A percentile compares a stretch with the other conserved stretches of the same genome.
These are phyloP conservation scores for Pheosia tremula DNA, from an alignment of 2,888 invertebrate genomes.

Conservation along the genomic window DNA sequence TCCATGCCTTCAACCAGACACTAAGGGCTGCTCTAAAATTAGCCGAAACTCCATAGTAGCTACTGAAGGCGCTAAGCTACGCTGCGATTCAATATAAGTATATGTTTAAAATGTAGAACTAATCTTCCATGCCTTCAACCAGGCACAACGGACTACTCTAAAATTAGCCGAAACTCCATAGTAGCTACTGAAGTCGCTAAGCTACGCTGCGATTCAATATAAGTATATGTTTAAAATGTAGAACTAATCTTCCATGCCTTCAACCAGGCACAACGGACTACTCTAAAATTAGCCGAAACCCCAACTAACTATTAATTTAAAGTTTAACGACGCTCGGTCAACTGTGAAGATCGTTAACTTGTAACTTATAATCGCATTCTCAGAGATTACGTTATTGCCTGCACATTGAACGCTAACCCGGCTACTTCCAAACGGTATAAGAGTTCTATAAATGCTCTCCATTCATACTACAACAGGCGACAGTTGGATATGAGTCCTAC, in stretches of 20 bases:
- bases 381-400: neutral
- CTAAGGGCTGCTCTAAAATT: too few species aligned
- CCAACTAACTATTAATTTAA: conserved; percentile 1
- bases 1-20: too few species aligned
- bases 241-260: neutral
- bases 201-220: too few species aligned
- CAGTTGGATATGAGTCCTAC: too few species aligned
- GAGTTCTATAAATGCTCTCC: too few species aligned
- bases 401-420: neutral
- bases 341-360: neutral
- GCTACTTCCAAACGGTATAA: too few species aligned
- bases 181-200: too few species aligned
- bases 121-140: neutral
- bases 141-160: neutral
- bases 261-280: neutral
- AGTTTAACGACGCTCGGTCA: conserved; percentile 1
- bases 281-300: neutral
- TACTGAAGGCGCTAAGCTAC: too few species aligned
- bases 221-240: neutral
- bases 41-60: too few species aligned
- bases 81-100: neutral
- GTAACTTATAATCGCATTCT: conserved; percentile 1
- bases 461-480: too few species aligned
- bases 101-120: neutral
- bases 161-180: neutral